Evolutionary conservation across 1,140 invertebrate genomes (phyloP).

Genomic region (Bombus sylvicola): DNA sequence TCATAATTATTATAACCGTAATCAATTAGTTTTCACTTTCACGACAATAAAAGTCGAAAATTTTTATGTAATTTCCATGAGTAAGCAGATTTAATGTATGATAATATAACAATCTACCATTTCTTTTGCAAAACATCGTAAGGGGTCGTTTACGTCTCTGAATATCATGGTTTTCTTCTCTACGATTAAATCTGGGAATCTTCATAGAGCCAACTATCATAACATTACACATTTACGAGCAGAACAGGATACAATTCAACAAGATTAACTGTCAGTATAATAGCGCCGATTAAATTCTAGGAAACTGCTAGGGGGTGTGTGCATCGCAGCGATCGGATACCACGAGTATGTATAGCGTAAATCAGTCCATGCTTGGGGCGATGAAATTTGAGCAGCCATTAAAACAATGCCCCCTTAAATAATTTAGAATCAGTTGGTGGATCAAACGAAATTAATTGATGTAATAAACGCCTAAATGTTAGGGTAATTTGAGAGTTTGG

Average conservation of each 20-base stretch:
- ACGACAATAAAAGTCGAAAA: too few species aligned
- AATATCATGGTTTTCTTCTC: too few species aligned
- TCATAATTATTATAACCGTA: too few species aligned
- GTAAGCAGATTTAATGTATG: too few species aligned
- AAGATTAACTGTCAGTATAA: constrained; percentile 52
- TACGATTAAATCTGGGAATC: too few species aligned
- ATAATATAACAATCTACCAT: too few species aligned
- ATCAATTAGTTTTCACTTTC: too few species aligned
- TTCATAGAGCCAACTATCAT: constrained; percentile 7
- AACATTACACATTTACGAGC: constrained; percentile 33
- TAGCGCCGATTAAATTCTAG: constrained; percentile 49
- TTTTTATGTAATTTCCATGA: too few species aligned
- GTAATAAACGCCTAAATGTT: neutral
- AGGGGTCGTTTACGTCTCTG: too few species aligned
- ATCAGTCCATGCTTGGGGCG: neutral
- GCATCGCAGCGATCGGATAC: constrained; percentile 19
- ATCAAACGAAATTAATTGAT: neutral
- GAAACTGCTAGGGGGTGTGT: constrained; percentile 30
- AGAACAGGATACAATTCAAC: neutral
- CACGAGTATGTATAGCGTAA: neutral
- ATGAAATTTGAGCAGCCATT: constrained; percentile 1
- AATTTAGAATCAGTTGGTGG: neutral
- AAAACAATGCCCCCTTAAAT: neutral
- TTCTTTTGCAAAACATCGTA: too few species aligned
- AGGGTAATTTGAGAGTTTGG: neutral